These are phyloP conservation scores for Oceanodroma tethys DNA, from an alignment of 2,113 vertebrate genomes.

Conservation along the genomic window DNA sequence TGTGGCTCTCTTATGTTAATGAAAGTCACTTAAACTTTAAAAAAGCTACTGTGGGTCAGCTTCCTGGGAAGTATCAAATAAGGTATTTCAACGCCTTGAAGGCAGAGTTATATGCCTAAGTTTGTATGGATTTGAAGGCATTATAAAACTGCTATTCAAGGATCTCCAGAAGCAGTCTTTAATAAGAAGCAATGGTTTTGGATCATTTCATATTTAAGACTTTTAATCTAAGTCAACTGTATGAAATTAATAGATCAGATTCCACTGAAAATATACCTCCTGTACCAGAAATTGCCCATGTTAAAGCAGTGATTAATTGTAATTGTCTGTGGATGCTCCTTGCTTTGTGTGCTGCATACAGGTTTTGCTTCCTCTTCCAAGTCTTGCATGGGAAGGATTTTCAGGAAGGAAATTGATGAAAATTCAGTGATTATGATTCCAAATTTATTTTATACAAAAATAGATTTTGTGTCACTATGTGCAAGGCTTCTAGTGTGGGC, in stretches of 20 bases:
- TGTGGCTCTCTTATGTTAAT: neutral
- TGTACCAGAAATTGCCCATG: neutral
- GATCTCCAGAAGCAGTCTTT: neutral
- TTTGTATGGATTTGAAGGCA: neutral
- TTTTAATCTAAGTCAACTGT: neutral
- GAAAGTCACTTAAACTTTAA: neutral
- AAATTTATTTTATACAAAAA: neutral
- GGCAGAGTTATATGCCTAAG: neutral
- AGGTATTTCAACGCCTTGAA: neutral
- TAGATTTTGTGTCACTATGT: neutral
- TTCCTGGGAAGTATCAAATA: neutral
- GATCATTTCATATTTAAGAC: neutral
- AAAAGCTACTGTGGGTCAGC: neutral
- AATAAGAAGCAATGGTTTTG: neutral
- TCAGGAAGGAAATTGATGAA: neutral
- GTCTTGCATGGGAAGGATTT: neutral
- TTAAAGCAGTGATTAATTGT: neutral
- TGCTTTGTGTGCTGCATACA: neutral
- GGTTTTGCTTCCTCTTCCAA: neutral
- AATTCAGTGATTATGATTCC: neutral
- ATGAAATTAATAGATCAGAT: neutral
- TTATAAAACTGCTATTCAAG: neutral
- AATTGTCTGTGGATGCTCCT: neutral
- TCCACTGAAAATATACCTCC: neutral
- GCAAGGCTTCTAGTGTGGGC: neutral